Evolutionary conservation across 2,888 invertebrate genomes (phyloP).

Genomic region (Diaperis boleti): DNA sequence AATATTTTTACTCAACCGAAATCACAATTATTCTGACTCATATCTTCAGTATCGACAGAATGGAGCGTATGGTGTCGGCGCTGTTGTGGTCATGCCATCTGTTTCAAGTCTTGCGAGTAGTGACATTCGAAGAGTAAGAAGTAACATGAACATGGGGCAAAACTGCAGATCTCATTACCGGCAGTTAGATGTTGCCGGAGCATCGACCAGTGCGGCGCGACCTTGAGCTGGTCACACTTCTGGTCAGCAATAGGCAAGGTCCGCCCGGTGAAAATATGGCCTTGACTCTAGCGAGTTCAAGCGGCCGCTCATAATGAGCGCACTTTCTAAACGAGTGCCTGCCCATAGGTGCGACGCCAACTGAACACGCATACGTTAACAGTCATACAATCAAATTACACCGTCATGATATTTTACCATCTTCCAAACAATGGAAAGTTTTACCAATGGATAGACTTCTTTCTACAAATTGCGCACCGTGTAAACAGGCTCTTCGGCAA

Average conservation of each 20-base stretch:
- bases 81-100: background rate
- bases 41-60: no score
- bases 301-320: conserved; percentile 57
- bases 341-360: conserved; percentile 31
- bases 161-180: conserved; percentile 51
- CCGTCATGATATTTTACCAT: conserved; percentile 2
- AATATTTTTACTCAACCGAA: no score
- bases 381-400: background rate
- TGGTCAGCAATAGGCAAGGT: conserved; percentile 64
- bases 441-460: conserved; percentile 3
- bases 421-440: conserved; percentile 32
- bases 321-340: conserved; percentile 58
- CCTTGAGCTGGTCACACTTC: conserved; percentile 65
- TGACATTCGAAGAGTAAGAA: background rate
- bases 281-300: conserved; percentile 62
- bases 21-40: no score
- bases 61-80: no score
- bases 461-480: background rate
- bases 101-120: background rate
- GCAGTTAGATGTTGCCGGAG: conserved; percentile 51
- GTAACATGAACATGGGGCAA: conserved; percentile 4
- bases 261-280: conserved; percentile 65
- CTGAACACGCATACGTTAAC: conserved; percentile 10
- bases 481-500: background rate
- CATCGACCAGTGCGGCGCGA: conserved; percentile 56